Base-by-base conservation (phyloP, 64 coral and sea anemone species). In the Stylophora pistillata region DNA sequence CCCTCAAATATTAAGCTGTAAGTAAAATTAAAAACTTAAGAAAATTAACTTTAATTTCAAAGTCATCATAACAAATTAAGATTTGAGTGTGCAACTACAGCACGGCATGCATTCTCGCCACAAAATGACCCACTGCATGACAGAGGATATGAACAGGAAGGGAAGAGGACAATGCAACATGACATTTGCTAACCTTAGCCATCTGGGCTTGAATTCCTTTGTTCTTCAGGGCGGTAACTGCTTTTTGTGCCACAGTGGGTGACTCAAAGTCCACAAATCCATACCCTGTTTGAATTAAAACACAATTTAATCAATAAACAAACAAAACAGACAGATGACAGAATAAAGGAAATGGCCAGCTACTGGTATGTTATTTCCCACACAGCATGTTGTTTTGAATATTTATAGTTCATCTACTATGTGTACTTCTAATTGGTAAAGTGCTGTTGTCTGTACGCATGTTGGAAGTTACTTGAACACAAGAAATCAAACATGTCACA, bases 251-350 rank as follows among this genome's bases (percentile, higher is more conserved):
- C 53, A 94, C 86, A 37, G 88, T 33, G 16, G 97, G 97, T 34
- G 82, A 92, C 74, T 99, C 97, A 88, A 99, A 99, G 90, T 99
- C 97, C 61, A 99, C 97, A 93, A 99, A 99, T 31, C 97, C 97
- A 95, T 99, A 99, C 63, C 97, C 95, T 98, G 77, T 13, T 81
- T 23, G 64, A 79, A 58, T 63, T 74, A 13, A 66, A 68, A 30
- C 29, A 86, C 34, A 62, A 69, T 57, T 41, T 2, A 56, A 68
- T 68, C 23, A 25, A 47, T 47, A 47, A 47, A 47, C 37, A 47
- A 47, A 47, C 37, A 47, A 47, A 47, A 47, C 37, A 47, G 37
- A 47, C 37, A 47, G 37, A 7, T 47, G 37, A 47, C 37, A 47
- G 37, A 47, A 47, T 47, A 47, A 47, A 47, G 37, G 37, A 47